Evolutionary conservation across 2,888 invertebrate species (phyloP).

Genomic region (Arctia plantaginis): DNA sequence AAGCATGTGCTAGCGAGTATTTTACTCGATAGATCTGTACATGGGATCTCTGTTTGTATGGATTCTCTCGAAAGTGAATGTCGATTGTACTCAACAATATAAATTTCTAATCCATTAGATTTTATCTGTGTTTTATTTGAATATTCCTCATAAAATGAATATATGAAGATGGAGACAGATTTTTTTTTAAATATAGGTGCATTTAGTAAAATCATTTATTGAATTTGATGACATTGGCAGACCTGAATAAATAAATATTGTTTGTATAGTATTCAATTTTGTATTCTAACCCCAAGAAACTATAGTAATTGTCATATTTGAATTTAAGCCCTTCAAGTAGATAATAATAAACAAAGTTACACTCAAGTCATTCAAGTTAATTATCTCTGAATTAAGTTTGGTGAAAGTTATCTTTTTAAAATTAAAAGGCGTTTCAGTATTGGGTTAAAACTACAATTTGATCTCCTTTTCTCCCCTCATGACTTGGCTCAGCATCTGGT

Average conservation of each 20-base stretch:
- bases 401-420: not conserved
- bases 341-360: not conserved
- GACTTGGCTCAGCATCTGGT: slow-evolving; percentile 95
- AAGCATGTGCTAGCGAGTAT: slow-evolving; percentile 50
- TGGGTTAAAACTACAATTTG: slow-evolving; percentile 53
- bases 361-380: not conserved
- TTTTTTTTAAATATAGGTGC: not conserved
- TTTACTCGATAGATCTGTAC: slow-evolving; percentile 54
- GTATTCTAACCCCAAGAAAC: not conserved
- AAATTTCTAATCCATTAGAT: slow-evolving; percentile 86
- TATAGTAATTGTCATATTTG: no score
- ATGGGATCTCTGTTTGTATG: slow-evolving; percentile 61
- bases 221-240: not conserved
- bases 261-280: not conserved
- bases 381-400: not conserved
- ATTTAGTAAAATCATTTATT: not conserved
- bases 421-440: not conserved
- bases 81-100: slow-evolving; percentile 86
- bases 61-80: slow-evolving; percentile 75
- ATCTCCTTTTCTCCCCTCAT: slow-evolving; percentile 85
- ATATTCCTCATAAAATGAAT: not conserved
- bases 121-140: slow-evolving; percentile 73
- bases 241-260: not conserved
- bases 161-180: not conserved
- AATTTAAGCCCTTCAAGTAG: not conserved